Base-by-base conservation (phyloP, 2,888 invertebrate species). In the Polietes domitor region DNA sequence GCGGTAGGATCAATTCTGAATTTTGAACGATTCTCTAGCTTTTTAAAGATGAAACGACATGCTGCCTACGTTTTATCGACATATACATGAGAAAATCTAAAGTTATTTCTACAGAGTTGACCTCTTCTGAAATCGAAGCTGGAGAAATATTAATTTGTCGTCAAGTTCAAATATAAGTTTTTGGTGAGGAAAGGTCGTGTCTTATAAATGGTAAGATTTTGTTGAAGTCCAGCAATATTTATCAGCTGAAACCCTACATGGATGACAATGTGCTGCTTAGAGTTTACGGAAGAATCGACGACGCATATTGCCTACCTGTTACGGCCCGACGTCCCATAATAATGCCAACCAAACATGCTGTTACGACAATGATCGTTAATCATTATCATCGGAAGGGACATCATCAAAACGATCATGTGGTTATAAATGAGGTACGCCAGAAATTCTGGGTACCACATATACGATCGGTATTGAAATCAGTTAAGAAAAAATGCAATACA, bases 261-360 rank as follows among this genome's bases (percentile, higher is more conserved):
- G 77, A 82, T 19, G 50, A 73, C 0, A 24, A 71, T 32, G 53
- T 61, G 1, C 32, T 80, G 12, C 43, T 84, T 3, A 32, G 74
- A 5, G 43, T 85, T 0, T 28, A 71, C 50, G n/a, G n/a, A n/a
- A n/a, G n/a, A n/a, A n/a, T n/a, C n/a, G n/a, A n/a, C n/a, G n/a
- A n/a, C n/a, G n/a, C n/a, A n/a, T n/a, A n/a, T n/a, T n/a, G n/a
- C n/a, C n/a, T n/a, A n/a, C n/a, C n/a, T n/a, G n/a, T n/a, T 10
- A 41, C 74, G 5, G 83, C 81, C n/a, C 79, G 82, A 19, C 47
- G 79, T 1, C 82, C 79, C 6, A 72, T 81, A 12, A 61, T 79
- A 12, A 37, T 78, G n/a, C 81, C 78, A 12, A 70, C 41, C 9
- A 63, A 53, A 28, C 74, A 80, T 21, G 1, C 41, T 2, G 79